phyloP scores from a whole-genome alignment of 2,888 invertebrate genomes.

The Carterocephalus palaemon region DNA sequence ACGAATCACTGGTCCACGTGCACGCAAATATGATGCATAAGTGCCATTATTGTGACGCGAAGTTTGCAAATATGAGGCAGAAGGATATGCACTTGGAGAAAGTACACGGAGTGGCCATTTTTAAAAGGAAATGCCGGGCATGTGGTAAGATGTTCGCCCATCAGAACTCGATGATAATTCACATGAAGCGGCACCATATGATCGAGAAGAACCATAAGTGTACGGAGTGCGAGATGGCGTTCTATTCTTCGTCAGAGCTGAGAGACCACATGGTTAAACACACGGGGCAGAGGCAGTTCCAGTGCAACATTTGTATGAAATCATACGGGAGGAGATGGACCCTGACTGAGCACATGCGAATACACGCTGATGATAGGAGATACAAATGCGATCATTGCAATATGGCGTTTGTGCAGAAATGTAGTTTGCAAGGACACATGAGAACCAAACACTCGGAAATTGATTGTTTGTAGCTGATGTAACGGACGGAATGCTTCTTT shows the following conservation, averaged over 20 bases:
- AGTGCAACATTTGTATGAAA: constrained; percentile 46
- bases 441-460: constrained; percentile 30
- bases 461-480: too few relatives aligned
- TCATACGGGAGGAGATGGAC: constrained; percentile 39
- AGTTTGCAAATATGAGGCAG: constrained; percentile 44
- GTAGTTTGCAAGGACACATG: constrained; percentile 35
- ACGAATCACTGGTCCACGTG: constrained; percentile 33
- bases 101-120: constrained; percentile 30
- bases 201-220: constrained; percentile 51
- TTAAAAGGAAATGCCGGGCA: constrained; percentile 43
- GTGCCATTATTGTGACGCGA: constrained; percentile 50
- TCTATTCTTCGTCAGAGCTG: constrained; percentile 44
- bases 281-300: constrained; percentile 40
- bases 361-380: constrained; percentile 34
- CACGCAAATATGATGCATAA: constrained; percentile 34
- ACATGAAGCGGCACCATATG: constrained; percentile 51
- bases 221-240: constrained; percentile 46
- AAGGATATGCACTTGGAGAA: constrained; percentile 35
- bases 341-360: constrained; percentile 33
- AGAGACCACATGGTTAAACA: constrained; percentile 46
- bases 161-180: constrained; percentile 41
- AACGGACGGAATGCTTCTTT: too few relatives aligned
- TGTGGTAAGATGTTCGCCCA: constrained; percentile 46
- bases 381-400: constrained; percentile 35
- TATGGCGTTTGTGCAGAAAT: constrained; percentile 37